phyloP scores from a whole-genome alignment of 2,113 vertebrate species.

The Rhinolophus ferrumequinum region DNA sequence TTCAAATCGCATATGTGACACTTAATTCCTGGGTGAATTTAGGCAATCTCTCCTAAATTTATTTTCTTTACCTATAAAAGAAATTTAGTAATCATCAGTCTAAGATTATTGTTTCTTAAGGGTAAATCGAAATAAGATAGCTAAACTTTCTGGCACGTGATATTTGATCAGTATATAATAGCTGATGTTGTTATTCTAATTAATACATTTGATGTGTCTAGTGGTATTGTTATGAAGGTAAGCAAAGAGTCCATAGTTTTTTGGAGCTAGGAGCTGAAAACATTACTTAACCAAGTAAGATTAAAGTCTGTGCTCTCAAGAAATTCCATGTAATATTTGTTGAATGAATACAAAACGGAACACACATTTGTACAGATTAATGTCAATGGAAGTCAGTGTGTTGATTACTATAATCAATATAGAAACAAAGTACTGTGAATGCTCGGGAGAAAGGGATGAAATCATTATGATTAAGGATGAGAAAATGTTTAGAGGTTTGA shows the following conservation, averaged over 20 bases:
- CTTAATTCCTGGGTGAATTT: background rate
- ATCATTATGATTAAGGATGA: background rate
- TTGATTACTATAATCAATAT: background rate
- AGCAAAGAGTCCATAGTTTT: background rate
- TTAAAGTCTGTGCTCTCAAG: background rate
- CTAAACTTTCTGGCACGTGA: background rate
- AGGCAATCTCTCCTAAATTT: background rate
- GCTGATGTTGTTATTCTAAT: background rate
- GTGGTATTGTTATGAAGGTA: background rate
- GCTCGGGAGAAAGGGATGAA: background rate
- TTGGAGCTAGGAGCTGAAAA: background rate
- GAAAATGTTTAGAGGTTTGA: background rate
- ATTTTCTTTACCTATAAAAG: background rate
- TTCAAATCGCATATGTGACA: background rate
- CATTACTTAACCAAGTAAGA: background rate
- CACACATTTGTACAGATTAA: background rate
- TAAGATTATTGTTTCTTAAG: background rate
- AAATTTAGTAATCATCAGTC: background rate
- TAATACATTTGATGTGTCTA: background rate
- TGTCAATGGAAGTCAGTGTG: background rate
- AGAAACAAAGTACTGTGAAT: background rate
- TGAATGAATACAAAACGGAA: background rate
- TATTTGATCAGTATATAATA: background rate
- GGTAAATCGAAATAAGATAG: background rate
- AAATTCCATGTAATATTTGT: background rate